Base-by-base conservation (phyloP, 2,113 vertebrate genomes). In the Trichechus manatus region DNA sequence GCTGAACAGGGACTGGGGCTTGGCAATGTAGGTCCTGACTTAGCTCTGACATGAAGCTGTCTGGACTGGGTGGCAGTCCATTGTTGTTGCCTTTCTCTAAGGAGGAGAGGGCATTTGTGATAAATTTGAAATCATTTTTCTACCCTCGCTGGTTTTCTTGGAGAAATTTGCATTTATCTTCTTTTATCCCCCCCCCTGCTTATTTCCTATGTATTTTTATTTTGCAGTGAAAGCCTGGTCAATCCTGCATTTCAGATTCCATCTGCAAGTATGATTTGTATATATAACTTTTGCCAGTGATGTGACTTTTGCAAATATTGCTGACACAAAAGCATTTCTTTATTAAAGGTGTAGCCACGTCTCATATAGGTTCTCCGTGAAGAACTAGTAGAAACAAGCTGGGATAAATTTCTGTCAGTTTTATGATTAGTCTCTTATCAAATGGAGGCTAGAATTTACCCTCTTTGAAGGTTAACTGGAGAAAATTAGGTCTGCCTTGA, bases 181-280 rank as follows among this genome's bases (percentile, higher is more conserved):
- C 17, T 27, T 4, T 27, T 63, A 56, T 85, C n/a, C 53, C 29
- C 1, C 22, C 19, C 15, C 53, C 15, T 44, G 9, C 13, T 87
- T 10, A 86, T 86, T 94, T 70, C 2, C 13, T 31, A 79, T 39
- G 87, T 77, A 61, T 39, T 94, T 93, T 94, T 88, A 89, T 75
- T 88, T 93, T 89, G 80, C 50, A 93, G 87, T 89, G 42, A 90
- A 50, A 66, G 33, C 13, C 9, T 75, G 27, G 79, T 47, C 17
- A 23, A 15, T 36, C n/a, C 10, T 85, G 27, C 56, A 77, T 87
- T 93, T 89, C 39, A 56, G 27, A 79, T 14, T 86, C 19, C 0
- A 2, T 79, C 72, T 39, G n/a, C 7, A 74, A 74, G 20, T 23
- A 25, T 39, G 36, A 64, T 68, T 11, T 68, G 13, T 39, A 19